Evolutionary conservation across 2,888 invertebrate species (phyloP), one percentile per base, ranked within the genome.

Genomic region (Polyploca ridens): DNA sequence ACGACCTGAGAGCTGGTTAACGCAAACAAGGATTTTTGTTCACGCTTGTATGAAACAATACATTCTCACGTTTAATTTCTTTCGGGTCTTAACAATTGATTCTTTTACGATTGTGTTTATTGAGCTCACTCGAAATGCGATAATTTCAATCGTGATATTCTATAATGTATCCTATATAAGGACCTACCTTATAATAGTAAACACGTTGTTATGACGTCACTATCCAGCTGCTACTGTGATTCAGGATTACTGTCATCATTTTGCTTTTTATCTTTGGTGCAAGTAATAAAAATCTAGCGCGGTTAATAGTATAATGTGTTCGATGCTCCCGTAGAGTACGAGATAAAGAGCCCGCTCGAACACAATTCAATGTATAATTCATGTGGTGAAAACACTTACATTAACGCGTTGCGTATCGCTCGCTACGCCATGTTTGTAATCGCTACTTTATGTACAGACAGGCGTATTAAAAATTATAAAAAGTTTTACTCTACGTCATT

Each of bases 31-130:
- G 82, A 86, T 90, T 90, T 89, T 92, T 89, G 88, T 93, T 90
- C 87, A 86, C 91, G 90, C 89, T 87, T 83, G 83, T 89, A 90
- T 88, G 90, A 89, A 93, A 94, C 94, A 93, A 94, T 93, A 92
- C 91, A 88, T 94, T 93, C 94, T 93, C 93, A 93, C 93, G 91
- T 94, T 93, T 93, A 93, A 93, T 94, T 93, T 90, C 91, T 91
- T 92, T 91, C 87, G 89, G 87, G 82, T 85, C 85, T 88, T 87
- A 83, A 85, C 91, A 91, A 93, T 93, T 90, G 92, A 89, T 91
- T 90, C 89, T 90, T 94, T 94, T 93, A 94, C 88, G 92, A 92
- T 87, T 92, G 90, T 93, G 93, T 93, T 94, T 94, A 94, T 93
- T 93, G 91, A 87, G 89, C 86, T 86, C 85, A 86, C 85, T 90